Evolutionary conservation across 2,113 vertebrate species (phyloP).

Genomic region (Monopterus albus): DNA sequence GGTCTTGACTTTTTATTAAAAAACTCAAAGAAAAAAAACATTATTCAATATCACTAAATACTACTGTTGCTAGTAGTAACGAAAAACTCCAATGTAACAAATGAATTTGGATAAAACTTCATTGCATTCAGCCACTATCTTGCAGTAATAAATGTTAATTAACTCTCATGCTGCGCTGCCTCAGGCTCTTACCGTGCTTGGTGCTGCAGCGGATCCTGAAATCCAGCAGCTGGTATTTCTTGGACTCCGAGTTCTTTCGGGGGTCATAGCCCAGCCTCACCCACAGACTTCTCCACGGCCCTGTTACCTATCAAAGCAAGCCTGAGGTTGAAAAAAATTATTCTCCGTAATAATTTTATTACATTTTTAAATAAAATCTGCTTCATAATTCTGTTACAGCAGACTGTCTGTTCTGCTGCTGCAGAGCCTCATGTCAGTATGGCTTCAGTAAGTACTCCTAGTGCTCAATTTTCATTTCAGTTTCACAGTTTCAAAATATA

Average conservation of each 20-base stretch:
- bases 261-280: constrained; percentile 94
- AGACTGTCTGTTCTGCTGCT: too few relatives aligned
- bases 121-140: too few relatives aligned
- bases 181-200: constrained; percentile 87
- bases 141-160: too few relatives aligned
- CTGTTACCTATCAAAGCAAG: constrained; percentile 86
- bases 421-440: too few relatives aligned
- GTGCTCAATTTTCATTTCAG: neutral
- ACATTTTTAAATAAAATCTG: too few relatives aligned
- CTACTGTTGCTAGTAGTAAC: neutral
- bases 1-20: neutral
- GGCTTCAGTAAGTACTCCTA: too few relatives aligned
- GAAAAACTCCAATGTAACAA: too few relatives aligned
- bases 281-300: constrained; percentile 98
- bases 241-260: constrained; percentile 87
- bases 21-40: neutral
- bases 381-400: neutral
- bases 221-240: constrained; percentile 95
- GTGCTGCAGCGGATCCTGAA: constrained; percentile 96
- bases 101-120: neutral
- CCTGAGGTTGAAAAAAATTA: too few relatives aligned
- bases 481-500: neutral
- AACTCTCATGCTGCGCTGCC: neutral
- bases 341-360: too few relatives aligned
- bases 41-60: neutral